A percentile compares a stretch with the other conserved stretches of the same genome.
phyloP scores from a whole-genome alignment of 2,113 vertebrate species.

The Sorex fumeus region DNA sequence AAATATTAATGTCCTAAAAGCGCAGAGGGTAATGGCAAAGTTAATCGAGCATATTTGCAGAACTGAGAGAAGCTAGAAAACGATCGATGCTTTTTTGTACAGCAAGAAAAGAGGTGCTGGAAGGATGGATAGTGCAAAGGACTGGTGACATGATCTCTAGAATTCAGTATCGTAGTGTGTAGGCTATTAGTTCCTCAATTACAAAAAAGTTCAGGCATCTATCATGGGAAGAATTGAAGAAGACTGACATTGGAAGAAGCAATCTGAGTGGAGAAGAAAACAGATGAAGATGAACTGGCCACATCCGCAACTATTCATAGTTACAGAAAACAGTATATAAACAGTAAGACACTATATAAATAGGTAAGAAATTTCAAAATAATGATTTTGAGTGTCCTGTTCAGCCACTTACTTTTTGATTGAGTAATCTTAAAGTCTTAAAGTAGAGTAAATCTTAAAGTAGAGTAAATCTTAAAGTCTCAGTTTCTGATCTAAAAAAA shows the following conservation, averaged over 20 bases:
- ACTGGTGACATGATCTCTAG: neutral
- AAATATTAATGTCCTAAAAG: conserved; percentile 52
- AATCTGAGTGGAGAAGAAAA: neutral
- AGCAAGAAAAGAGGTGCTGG: neutral
- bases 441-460: neutral
- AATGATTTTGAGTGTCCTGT: neutral
- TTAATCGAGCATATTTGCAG: conserved; percentile 36
- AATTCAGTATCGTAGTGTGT: neutral
- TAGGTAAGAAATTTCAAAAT: too few relatives aligned
- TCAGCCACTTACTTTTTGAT: conserved; percentile 3
- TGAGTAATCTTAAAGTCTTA: too few relatives aligned
- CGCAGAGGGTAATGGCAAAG: neutral
- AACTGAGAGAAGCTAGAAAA: neutral
- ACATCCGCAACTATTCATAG: neutral
- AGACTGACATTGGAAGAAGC: neutral
- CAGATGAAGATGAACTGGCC: neutral
- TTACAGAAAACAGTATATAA: neutral
- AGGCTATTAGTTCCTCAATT: neutral
- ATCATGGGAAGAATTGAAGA: neutral
- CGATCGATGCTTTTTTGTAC: conserved; percentile 3
- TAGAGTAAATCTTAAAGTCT: neutral
- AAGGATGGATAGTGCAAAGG: neutral
- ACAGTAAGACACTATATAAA: too few relatives aligned
- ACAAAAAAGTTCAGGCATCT: neutral
- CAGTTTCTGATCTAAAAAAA: conserved; percentile 15